Conservation (phyloP, 1,140 invertebrate genomes). For the Drosophila triauraria region DNA sequence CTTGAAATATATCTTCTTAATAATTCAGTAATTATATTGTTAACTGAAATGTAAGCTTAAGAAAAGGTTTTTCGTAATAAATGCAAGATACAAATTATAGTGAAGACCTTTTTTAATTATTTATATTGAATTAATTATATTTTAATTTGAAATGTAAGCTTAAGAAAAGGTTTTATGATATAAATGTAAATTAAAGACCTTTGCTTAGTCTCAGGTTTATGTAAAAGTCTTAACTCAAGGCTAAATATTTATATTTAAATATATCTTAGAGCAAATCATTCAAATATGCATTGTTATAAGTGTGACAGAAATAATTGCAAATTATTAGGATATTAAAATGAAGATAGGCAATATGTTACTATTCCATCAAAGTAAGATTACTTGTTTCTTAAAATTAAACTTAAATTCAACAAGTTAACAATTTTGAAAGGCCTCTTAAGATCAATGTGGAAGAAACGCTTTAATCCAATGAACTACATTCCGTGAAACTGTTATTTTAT, state of each 20-base stretch:
- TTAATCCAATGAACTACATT: neutral
- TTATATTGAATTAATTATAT: no score
- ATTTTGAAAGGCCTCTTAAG: no score
- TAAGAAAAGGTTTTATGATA: neutral
- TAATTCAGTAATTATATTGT: no score
- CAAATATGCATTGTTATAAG: neutral
- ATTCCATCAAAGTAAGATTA: neutral
- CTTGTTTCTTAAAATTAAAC: neutral
- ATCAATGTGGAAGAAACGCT: no score
- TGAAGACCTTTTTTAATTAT: neutral
- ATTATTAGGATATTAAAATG: neutral
- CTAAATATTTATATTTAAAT: no score
- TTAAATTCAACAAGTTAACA: no score
- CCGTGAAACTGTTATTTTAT: neutral
- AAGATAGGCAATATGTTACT: neutral
- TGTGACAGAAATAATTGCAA: neutral
- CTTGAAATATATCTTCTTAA: neutral
- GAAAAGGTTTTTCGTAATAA: neutral
- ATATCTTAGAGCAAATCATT: no score
- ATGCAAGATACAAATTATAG: neutral
- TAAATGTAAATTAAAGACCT: neutral
- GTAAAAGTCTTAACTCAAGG: neutral
- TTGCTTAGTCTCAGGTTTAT: neutral
- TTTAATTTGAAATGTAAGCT: neutral
- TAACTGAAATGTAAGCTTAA: neutral